Percentiles rank a stretch among this genome's conserved stretches.
These are phyloP conservation scores for Apaloderma vittatum DNA, from an alignment of 2,113 vertebrate genomes.

Conservation along the genomic window DNA sequence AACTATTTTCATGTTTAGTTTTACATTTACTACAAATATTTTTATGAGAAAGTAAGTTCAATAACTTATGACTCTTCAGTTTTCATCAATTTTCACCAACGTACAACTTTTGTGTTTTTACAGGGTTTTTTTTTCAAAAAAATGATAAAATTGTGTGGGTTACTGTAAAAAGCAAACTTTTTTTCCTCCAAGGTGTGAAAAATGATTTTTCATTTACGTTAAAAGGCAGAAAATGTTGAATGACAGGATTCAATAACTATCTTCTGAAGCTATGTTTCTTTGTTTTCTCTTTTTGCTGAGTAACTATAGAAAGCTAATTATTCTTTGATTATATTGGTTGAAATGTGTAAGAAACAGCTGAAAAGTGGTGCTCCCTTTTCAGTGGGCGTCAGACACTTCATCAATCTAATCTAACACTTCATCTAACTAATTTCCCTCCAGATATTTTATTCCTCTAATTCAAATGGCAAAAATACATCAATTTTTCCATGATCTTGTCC, in stretches of 20 bases:
- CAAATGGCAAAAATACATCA: background rate
- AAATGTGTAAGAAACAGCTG: background rate
- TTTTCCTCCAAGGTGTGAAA: background rate
- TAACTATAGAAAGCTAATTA: background rate
- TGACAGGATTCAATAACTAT: background rate
- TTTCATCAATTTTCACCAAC: background rate
- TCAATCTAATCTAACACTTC: background rate
- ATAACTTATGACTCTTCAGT: background rate
- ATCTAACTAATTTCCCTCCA: background rate
- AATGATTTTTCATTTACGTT: background rate
- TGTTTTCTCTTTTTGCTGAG: background rate
- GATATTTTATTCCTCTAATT: background rate
- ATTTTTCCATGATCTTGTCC: background rate
- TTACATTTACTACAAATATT: background rate
- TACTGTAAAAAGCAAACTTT: background rate
- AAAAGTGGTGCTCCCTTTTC: background rate
- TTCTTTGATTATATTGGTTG: background rate
- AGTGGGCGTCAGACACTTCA: background rate
- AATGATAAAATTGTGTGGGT: background rate
- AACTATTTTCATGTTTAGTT: background rate
- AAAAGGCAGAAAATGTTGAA: background rate
- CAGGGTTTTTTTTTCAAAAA: background rate
- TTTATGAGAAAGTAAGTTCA: background rate
- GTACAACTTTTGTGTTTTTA: background rate
- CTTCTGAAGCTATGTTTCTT: background rate